Percentiles rank a stretch among this genome's conserved stretches.
Evolutionary conservation across 2,797 vertebrate species (phyloP).

Genomic region (Melanogrammus aeglefinus): DNA sequence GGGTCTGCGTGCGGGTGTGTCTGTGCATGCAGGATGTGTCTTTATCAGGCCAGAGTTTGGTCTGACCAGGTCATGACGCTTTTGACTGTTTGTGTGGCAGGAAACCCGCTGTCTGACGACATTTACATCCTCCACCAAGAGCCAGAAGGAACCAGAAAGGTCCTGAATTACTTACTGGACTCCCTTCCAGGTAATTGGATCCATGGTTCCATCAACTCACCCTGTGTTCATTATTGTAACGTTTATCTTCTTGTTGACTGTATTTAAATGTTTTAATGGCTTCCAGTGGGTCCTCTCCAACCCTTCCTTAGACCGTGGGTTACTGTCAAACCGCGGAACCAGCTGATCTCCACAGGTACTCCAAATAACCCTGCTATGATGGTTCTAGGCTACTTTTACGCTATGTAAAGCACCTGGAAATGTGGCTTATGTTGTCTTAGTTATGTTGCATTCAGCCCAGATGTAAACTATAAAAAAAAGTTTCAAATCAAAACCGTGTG

Average conservation of each 20-base stretch:
- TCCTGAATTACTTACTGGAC: conserved; percentile 89
- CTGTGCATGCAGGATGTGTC: background rate
- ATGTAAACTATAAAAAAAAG: no score
- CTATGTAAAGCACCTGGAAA: background rate
- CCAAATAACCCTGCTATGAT: background rate
- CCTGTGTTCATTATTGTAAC: background rate
- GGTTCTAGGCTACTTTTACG: background rate
- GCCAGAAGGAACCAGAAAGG: conserved; percentile 86
- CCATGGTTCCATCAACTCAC: background rate
- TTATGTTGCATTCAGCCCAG: background rate
- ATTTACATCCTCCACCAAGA: conserved; percentile 89
- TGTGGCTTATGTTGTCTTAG: no score
- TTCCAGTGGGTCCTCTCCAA: background rate
- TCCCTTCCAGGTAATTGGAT: background rate
- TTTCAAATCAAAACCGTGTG: no score
- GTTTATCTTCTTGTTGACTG: background rate
- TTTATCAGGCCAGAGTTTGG: no score
- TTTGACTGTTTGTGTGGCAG: conserved; percentile 54
- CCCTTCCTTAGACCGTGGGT: background rate
- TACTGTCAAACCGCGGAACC: background rate
- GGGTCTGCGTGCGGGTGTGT: background rate
- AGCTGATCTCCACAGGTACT: background rate
- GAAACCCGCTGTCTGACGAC: conserved; percentile 91
- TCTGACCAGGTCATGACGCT: background rate
- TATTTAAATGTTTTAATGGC: background rate